Conservation (phyloP, 2,113 vertebrate species). For the Hucho hucho region DNA sequence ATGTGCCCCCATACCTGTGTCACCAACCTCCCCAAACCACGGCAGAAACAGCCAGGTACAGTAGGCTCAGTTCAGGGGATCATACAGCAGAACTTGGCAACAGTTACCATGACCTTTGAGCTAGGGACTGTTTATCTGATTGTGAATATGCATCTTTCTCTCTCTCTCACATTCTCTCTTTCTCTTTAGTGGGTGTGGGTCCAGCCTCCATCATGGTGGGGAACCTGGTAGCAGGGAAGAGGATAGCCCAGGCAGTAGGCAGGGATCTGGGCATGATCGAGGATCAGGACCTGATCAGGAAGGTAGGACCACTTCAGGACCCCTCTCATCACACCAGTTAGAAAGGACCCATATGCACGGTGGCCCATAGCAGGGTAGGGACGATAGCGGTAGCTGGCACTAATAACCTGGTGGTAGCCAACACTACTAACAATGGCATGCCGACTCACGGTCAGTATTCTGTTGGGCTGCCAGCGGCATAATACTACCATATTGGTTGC, state of each 20-base stretch:
- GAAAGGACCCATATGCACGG: no score
- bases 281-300: slow-evolving; percentile 92
- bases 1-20: slow-evolving; percentile 98
- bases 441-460: background rate
- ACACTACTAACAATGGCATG: no score
- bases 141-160: background rate
- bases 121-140: no score
- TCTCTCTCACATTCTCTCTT: background rate
- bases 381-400: no score
- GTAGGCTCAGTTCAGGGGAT: no score
- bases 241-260: slow-evolving; percentile 95
- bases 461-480: no score
- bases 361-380: no score
- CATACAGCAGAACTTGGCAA: no score
- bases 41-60: slow-evolving; percentile 94
- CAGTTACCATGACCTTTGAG: background rate
- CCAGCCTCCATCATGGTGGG: slow-evolving; percentile 97
- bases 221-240: slow-evolving; percentile 96
- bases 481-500: background rate
- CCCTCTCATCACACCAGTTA: background rate
- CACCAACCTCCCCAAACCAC: slow-evolving; percentile 95
- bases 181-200: slow-evolving; percentile 84
- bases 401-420: no score
- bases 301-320: slow-evolving; percentile 72
- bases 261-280: slow-evolving; percentile 94